Conservation (phyloP, 2,888 invertebrate genomes). For the Habroteleia sp. region DNA sequence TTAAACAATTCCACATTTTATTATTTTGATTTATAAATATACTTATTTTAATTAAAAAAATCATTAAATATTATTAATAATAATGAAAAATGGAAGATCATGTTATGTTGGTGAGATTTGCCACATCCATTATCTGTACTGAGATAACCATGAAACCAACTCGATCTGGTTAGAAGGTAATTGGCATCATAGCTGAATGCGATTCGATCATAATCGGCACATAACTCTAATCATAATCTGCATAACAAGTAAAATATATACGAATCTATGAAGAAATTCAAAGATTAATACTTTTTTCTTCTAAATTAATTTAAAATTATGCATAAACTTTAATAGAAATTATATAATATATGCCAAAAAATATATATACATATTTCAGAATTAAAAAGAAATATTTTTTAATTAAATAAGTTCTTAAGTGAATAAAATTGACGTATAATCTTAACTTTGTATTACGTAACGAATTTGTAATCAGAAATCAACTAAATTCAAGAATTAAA, state of each 20-base stretch:
- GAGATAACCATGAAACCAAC: constrained; percentile 51
- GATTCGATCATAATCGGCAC: constrained; percentile 61
- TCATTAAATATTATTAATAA: constrained; percentile 9
- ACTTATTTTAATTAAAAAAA: background rate
- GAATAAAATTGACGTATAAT: background rate
- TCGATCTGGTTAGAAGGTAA: constrained; percentile 54
- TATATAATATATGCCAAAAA: no score
- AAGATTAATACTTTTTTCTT: no score
- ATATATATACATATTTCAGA: no score
- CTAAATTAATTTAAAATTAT: no score
- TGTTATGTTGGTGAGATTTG: constrained; percentile 26
- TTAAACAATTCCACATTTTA: no score
- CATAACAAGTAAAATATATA: constrained; percentile 49
- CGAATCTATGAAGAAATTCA: constrained; percentile 40
- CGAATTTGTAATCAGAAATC: constrained; percentile 38
- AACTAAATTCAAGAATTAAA: constrained; percentile 32
- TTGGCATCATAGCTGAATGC: constrained; percentile 58
- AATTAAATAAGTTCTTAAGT: constrained; percentile 2
- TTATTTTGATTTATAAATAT: no score
- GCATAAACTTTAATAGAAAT: no score
- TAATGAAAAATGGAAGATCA: constrained; percentile 32
- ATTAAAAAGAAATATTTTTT: background rate
- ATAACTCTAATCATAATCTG: constrained; percentile 64
- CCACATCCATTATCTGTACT: constrained; percentile 48
- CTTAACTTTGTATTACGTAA: constrained; percentile 22